Percentiles rank a stretch among this genome's conserved stretches.
These are phyloP conservation scores for Campoletis raptor DNA, from an alignment of 2,888 invertebrate species.

Conservation along the genomic window DNA sequence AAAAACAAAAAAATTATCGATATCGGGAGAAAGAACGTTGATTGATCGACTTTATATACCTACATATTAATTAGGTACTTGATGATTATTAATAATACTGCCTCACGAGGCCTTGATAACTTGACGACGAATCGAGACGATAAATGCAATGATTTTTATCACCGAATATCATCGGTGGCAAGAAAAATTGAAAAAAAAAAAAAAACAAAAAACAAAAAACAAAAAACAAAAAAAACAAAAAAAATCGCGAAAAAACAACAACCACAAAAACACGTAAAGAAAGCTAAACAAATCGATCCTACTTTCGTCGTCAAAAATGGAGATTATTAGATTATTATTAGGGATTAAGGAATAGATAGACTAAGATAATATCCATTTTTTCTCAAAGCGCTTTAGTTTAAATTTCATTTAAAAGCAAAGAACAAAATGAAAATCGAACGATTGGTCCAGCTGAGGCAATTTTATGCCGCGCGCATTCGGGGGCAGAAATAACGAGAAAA, in stretches of 20 bases:
- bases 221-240: not conserved
- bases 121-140: conserved; percentile 75
- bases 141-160: conserved; percentile 29
- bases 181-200: not conserved
- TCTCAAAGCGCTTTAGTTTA: conserved; percentile 65
- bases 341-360: conserved; percentile 68
- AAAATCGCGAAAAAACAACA: conserved; percentile 14
- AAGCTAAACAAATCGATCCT: conserved; percentile 31
- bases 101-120: conserved; percentile 84
- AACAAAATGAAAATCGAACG: conserved; percentile 30
- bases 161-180: conserved; percentile 58
- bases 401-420: conserved; percentile 38
- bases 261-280: not conserved
- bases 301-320: conserved; percentile 77
- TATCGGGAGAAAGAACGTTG: conserved; percentile 63
- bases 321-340: conserved; percentile 82
- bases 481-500: conserved; percentile 56
- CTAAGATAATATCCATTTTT: conserved; percentile 69
- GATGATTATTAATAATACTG: conserved; percentile 81
- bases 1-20: conserved; percentile 47
- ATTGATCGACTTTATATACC: conserved; percentile 78
- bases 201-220: not conserved
- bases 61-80: conserved; percentile 75
- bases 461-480: conserved; percentile 53
- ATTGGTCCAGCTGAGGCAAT: conserved; percentile 74